Conservation (phyloP, 2,797 vertebrate genomes). For the Coregonus sp. region DNA sequence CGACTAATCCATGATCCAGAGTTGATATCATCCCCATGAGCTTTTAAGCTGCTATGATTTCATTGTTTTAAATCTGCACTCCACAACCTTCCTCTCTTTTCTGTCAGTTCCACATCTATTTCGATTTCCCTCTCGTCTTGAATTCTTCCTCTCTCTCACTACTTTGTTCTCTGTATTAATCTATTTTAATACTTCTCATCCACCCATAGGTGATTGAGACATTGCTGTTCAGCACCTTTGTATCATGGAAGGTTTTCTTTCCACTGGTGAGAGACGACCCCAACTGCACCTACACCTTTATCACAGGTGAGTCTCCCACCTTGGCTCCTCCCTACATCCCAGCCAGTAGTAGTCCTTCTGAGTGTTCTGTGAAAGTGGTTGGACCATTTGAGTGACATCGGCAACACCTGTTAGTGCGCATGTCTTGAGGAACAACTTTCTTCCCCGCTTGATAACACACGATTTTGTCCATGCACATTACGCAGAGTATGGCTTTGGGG, state of each 20-base stretch:
- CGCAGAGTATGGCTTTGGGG: not conserved
- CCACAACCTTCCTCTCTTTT: no score
- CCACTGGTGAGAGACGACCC: slow-evolving; percentile 77
- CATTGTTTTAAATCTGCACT: not conserved
- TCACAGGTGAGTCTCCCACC: slow-evolving; percentile 75
- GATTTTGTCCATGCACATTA: not conserved
- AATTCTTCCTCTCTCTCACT: not conserved
- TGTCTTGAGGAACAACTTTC: slow-evolving; percentile 1
- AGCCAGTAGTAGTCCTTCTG: not conserved
- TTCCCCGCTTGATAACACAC: not conserved
- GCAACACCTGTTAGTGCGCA: not conserved
- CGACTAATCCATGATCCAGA: not conserved
- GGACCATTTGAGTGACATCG: not conserved
- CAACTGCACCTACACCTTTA: slow-evolving; percentile 81
- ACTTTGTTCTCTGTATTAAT: not conserved
- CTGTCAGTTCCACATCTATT: not conserved
- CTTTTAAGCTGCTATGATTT: not conserved
- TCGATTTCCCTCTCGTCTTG: not conserved
- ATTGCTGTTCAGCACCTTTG: slow-evolving; percentile 77
- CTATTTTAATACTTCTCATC: not conserved
- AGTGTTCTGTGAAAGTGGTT: not conserved
- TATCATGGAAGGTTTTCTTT: slow-evolving; percentile 82
- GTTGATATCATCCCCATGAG: not conserved
- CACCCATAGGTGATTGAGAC: slow-evolving; percentile 58
- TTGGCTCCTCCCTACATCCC: not conserved